These are phyloP conservation scores for Cotesia glomerata DNA, from an alignment of 1,140 invertebrate species.

Conservation along the genomic window DNA sequence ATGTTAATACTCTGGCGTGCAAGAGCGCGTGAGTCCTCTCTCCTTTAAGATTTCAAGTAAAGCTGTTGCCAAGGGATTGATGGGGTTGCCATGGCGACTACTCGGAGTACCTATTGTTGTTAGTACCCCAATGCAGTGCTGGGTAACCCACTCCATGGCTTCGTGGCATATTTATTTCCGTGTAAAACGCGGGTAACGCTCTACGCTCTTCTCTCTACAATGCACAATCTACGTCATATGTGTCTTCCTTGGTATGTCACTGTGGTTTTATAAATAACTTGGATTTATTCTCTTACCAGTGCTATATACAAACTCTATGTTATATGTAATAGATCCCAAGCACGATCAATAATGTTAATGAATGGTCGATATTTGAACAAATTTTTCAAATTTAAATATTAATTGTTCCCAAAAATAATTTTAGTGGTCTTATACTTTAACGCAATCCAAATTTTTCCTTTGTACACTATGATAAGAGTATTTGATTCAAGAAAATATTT, in stretches of 20 bases:
- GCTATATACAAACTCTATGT: conserved; percentile 24
- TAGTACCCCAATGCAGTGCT: conserved; percentile 47
- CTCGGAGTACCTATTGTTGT: conserved; percentile 59
- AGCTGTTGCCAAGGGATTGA: conserved; percentile 65
- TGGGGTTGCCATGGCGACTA: conserved; percentile 61
- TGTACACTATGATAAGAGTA: too few species aligned
- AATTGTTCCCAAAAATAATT: too few species aligned
- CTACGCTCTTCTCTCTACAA: too few species aligned
- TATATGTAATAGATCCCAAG: too few species aligned
- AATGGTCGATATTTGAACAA: too few species aligned
- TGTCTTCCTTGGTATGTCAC: conserved; percentile 9
- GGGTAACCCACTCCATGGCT: conserved; percentile 37
- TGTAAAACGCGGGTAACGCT: conserved; percentile 40
- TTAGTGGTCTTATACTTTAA: too few species aligned
- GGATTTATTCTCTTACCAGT: conserved; percentile 2
- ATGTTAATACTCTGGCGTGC: conserved; percentile 19
- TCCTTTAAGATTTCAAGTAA: conserved; percentile 60
- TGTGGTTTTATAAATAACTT: conserved; percentile 39
- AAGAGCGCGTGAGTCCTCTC: conserved; percentile 48
- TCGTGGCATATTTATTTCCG: conserved; percentile 62
- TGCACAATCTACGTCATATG: background rate
- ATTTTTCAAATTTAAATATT: too few species aligned
- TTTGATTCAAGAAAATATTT: too few species aligned
- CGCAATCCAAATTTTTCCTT: too few species aligned
- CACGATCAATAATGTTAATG: too few species aligned